Evolutionary conservation across 2,113 vertebrate genomes (phyloP), one percentile per base, ranked within the genome.

Genomic region (human): DNA sequence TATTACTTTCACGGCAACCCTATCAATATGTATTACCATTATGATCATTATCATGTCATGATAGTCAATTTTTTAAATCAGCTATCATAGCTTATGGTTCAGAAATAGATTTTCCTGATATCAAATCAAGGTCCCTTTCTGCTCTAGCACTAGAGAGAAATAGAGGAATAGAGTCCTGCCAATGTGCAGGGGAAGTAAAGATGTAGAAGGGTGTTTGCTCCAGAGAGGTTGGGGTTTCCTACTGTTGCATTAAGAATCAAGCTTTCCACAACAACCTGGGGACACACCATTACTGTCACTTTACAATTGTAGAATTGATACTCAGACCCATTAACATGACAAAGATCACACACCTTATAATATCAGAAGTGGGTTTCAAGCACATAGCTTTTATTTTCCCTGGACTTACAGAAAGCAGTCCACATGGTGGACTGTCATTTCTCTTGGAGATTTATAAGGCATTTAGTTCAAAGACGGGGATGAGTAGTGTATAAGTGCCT

Each of bases 21-120:
- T 76, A 23, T 57, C 25, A 92, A 84, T 89, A 52, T 20, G 18
- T 86, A 52, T 38, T 55, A 30, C n/a, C 43, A 18, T n/a, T 18
- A 32, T 64, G 27, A 64, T 30, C 61, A 32, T 64, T 64, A 64
- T 32, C 13, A 14, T 64, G 27, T 64, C 27, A 32, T 32, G 61
- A 14, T 64, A 55, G 52, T 80, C 30, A 93, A 12, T 89, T 90
- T 95, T 76, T n/a, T 89, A 30, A 35, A 78, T 43, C 27, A 20
- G 11, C 32, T 64, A 32, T 72, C 48, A 43, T 87, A 10, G 35
- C 5, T 83, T 83, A 61, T 52, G 4, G 75, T 78, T 89, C 85
- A 82, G 16, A 93, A 59, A 78, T 92, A 86, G 50, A 79, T 83
- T 93, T 92, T 93, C 48, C 13, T 76, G n/a, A 66, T 78, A 61